A percentile compares a stretch with the other conserved stretches of the same genome.
Conservation (phyloP, 2,797 vertebrate species). For the Scyliorhinus canicula region DNA sequence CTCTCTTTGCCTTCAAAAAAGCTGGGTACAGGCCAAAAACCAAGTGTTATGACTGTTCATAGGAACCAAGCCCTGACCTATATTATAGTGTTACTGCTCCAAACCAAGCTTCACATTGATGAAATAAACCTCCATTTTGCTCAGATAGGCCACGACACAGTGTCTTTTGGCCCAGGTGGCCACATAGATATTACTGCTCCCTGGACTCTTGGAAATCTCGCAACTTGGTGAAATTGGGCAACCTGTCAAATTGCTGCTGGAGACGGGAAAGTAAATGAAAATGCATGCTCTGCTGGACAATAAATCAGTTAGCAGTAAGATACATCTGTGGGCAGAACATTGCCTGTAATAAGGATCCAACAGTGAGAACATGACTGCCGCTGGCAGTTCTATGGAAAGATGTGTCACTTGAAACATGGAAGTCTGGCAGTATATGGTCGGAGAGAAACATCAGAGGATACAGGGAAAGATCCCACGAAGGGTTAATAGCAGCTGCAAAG, state of each 20-base stretch:
- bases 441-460: too few species aligned
- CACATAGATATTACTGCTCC: background rate
- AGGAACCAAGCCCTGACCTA: background rate
- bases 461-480: too few species aligned
- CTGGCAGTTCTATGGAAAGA: background rate
- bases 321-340: background rate
- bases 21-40: background rate
- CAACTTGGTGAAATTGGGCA: background rate
- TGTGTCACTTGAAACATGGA: too few species aligned
- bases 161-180: background rate
- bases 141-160: background rate
- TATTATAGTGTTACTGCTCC: background rate
- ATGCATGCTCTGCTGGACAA: background rate
- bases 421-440: too few species aligned
- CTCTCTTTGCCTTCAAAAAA: background rate
- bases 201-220: background rate
- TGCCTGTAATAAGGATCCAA: background rate
- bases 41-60: background rate
- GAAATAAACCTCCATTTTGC: background rate
- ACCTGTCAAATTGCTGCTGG: background rate
- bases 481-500: too few species aligned
- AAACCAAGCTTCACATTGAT: background rate
- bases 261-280: background rate
- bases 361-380: background rate
- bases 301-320: background rate